A percentile compares a stretch with the other conserved stretches of the same genome.
phyloP scores from a whole-genome alignment of 2,797 vertebrate genomes.

The Meda fulgida region DNA sequence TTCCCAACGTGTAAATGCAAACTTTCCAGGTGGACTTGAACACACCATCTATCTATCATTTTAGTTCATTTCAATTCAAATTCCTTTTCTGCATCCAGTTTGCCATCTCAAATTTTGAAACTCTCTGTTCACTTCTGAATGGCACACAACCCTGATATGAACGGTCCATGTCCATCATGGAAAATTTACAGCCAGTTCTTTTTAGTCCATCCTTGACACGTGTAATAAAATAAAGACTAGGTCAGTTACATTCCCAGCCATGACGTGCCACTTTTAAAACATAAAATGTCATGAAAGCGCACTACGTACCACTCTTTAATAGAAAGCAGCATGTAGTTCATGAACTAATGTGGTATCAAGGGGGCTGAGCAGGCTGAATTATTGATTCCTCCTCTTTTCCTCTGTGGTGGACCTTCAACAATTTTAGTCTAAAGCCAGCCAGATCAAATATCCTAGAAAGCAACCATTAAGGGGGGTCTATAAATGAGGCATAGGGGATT shows the following conservation, averaged over 20 bases:
- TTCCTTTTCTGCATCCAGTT: background rate
- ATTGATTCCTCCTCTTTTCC: conserved; percentile 66
- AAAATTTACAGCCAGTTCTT: background rate
- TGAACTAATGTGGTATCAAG: conserved; percentile 36
- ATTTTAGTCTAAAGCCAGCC: conserved; percentile 70
- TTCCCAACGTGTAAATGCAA: background rate
- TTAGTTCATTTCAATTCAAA: background rate
- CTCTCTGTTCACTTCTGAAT: background rate
- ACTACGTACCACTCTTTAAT: conserved; percentile 10
- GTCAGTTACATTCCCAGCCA: background rate
- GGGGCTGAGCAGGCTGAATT: conserved; percentile 60
- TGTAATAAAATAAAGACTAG: background rate
- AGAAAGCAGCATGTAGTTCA: conserved; percentile 20
- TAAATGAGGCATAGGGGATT: conserved; percentile 72
- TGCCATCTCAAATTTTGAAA: background rate
- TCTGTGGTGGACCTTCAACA: conserved; percentile 68
- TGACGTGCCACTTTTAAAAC: conserved; percentile 5
- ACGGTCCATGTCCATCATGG: background rate
- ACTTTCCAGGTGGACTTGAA: background rate
- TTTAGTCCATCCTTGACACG: background rate
- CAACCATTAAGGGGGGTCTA: conserved; percentile 29
- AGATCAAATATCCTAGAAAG: conserved; percentile 69
- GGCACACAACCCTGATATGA: background rate
- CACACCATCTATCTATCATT: background rate
- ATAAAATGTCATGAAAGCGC: conserved; percentile 7